phyloP scores from a whole-genome alignment of 2,888 invertebrate species.

The Cataglyphis cursor region DNA sequence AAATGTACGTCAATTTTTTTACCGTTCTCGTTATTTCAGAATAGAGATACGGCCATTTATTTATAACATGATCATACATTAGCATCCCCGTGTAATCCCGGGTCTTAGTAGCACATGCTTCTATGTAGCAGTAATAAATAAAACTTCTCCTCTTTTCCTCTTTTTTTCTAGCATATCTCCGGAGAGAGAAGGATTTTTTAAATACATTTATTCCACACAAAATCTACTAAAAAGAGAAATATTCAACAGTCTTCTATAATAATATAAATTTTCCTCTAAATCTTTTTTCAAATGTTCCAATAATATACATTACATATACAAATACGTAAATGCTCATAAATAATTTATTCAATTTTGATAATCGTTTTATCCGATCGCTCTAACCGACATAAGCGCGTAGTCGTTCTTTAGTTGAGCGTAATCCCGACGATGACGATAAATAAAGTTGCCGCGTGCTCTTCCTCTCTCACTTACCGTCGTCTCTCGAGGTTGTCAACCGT shows the following conservation, averaged over 20 bases:
- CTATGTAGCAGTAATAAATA: slow-evolving; percentile 29
- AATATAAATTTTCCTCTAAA: background rate
- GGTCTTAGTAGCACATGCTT: slow-evolving; percentile 11
- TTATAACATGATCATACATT: slow-evolving; percentile 22
- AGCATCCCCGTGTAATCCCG: slow-evolving; percentile 24
- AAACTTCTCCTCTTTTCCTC: background rate
- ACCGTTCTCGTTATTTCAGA: slow-evolving; percentile 13
- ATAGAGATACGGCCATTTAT: background rate
- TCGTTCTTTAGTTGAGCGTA: background rate
- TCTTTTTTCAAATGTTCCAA: background rate
- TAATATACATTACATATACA: background rate
- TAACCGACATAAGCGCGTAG: background rate
- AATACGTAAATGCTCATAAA: background rate
- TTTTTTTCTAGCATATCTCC: background rate
- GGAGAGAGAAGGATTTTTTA: slow-evolving; percentile 3
- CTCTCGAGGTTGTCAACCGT: slow-evolving; percentile 74
- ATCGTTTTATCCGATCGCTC: background rate
- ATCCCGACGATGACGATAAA: slow-evolving; percentile 9
- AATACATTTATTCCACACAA: background rate
- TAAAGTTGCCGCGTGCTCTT: slow-evolving; percentile 40
- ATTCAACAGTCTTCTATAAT: background rate
- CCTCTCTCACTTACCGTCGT: background rate
- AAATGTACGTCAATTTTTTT: slow-evolving; percentile 6
- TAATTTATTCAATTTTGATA: background rate
- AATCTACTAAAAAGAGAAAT: background rate